Percentiles rank a stretch among this genome's conserved stretches.
These are phyloP conservation scores for Odobenus rosmarus DNA, from an alignment of 2,113 vertebrate genomes.

Conservation along the genomic window DNA sequence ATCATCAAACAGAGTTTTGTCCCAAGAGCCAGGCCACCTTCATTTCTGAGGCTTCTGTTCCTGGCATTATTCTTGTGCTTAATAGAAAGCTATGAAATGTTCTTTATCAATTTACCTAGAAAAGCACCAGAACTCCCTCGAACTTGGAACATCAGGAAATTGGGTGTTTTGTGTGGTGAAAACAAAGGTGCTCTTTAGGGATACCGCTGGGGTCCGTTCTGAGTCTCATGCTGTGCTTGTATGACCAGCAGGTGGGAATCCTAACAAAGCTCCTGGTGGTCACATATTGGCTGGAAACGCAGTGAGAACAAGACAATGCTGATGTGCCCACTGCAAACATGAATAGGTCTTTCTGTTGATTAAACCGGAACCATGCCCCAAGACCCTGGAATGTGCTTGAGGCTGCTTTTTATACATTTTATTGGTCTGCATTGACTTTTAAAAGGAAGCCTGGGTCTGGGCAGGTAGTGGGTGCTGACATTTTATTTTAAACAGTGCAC, in stretches of 20 bases:
- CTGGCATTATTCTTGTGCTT: background rate
- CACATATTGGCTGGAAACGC: background rate
- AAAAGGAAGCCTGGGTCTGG: background rate
- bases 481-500: background rate
- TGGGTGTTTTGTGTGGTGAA: background rate
- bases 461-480: no score
- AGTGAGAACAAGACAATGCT: constrained; percentile 52
- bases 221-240: background rate
- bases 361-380: constrained; percentile 46
- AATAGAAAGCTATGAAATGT: background rate
- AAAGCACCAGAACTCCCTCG: background rate
- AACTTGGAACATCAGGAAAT: background rate
- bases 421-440: constrained; percentile 25
- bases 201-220: background rate
- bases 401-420: constrained; percentile 64
- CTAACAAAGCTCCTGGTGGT: constrained; percentile 61
- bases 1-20: background rate
- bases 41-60: background rate
- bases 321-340: constrained; percentile 31
- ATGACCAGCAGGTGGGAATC: background rate
- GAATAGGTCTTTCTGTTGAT: constrained; percentile 54
- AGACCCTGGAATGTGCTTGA: constrained; percentile 25
- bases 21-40: background rate
- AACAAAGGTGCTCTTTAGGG: background rate
- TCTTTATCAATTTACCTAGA: background rate